Conservation (phyloP, 2,797 vertebrate species). For the Brachymystax lenok region DNA sequence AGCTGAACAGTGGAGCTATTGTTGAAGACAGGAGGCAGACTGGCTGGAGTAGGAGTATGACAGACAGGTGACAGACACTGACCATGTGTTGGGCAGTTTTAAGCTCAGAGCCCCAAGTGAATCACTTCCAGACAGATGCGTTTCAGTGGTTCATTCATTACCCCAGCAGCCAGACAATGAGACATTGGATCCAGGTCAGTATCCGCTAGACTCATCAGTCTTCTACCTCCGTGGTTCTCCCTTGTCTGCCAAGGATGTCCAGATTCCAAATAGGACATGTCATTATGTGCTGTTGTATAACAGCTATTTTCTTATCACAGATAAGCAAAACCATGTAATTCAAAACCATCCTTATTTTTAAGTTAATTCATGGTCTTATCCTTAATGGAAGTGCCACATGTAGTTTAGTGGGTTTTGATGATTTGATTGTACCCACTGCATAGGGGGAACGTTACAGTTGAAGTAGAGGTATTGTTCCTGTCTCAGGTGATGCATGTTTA, state of each 20-base stretch:
- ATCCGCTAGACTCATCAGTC: conserved; percentile 39
- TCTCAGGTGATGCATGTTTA: too few relatives aligned
- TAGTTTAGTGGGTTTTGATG: too few relatives aligned
- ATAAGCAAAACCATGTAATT: neutral
- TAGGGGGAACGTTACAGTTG: too few relatives aligned
- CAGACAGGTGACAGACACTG: conserved; percentile 74
- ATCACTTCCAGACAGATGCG: conserved; percentile 60
- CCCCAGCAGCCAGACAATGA: conserved; percentile 30
- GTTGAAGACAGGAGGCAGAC: conserved; percentile 40
- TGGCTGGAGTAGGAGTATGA: conserved; percentile 14
- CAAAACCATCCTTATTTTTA: too few relatives aligned
- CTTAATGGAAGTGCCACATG: too few relatives aligned
- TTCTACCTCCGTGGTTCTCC: neutral
- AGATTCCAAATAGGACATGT: neutral
- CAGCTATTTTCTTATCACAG: neutral
- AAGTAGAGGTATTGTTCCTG: too few relatives aligned
- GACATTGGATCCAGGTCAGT: conserved; percentile 23
- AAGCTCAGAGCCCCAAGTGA: conserved; percentile 68
- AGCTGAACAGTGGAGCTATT: conserved; percentile 21
- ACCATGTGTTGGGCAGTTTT: conserved; percentile 76
- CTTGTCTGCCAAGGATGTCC: neutral
- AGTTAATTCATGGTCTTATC: too few relatives aligned
- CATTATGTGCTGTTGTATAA: neutral
- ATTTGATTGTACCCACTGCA: too few relatives aligned
- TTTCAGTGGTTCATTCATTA: conserved; percentile 29